A percentile compares a stretch with the other conserved stretches of the same genome.
phyloP scores from a whole-genome alignment of 2,113 vertebrate species.

The Talpa occidentalis region DNA sequence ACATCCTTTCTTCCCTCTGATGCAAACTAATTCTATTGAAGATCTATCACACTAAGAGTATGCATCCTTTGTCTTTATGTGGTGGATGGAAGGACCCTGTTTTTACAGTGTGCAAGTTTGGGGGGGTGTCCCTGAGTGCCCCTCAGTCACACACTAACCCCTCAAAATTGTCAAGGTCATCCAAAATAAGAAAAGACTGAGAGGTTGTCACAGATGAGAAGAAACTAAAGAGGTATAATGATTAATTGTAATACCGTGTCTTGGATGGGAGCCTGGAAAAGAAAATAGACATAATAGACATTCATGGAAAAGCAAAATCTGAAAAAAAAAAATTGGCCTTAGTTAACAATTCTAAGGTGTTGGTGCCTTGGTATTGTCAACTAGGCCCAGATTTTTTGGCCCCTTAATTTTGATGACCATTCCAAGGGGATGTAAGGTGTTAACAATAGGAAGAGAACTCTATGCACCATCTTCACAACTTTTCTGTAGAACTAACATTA shows the following conservation, averaged over 20 bases:
- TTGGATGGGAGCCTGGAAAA: not conserved
- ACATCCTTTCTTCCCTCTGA: no score
- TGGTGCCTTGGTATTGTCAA: no score
- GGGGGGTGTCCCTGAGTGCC: no score
- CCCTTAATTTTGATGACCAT: not conserved
- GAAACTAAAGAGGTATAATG: not conserved
- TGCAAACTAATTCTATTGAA: no score
- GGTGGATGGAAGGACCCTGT: no score
- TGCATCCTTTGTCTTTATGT: no score
- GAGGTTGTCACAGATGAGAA: not conserved
- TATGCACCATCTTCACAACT: not conserved
- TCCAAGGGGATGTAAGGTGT: not conserved
- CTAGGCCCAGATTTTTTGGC: no score
- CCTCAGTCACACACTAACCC: no score
- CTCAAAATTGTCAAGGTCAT: not conserved
- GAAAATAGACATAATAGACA: not conserved
- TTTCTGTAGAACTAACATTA: not conserved
- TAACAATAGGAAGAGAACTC: not conserved
- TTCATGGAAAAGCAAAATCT: not conserved
- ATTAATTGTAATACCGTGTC: rapidly evolving
- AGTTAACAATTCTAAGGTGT: not conserved
- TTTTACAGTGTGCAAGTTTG: no score
- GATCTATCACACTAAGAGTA: no score
- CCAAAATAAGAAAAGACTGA: not conserved
- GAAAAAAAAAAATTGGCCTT: not conserved